These are phyloP conservation scores for Pammene aurita DNA, from an alignment of 2,888 invertebrate species.

Conservation along the genomic window DNA sequence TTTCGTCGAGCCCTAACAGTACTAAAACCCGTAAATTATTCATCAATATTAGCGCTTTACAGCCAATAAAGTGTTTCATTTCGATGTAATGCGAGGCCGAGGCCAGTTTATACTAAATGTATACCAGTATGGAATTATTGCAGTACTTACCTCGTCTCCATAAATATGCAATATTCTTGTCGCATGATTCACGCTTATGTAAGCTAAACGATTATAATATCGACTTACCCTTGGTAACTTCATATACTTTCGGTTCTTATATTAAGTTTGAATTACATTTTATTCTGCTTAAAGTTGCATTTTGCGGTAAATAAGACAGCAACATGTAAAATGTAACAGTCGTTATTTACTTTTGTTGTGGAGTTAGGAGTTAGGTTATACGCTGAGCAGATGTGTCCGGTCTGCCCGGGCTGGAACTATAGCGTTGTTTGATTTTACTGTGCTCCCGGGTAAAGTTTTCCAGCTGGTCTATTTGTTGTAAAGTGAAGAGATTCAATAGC, in stretches of 20 bases:
- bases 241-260: background rate
- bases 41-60: conserved; percentile 23
- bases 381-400: conserved; percentile 22
- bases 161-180: conserved; percentile 40
- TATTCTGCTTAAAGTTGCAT: background rate
- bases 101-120: conserved; percentile 31
- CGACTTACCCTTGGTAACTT: background rate
- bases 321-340: background rate
- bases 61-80: conserved; percentile 32
- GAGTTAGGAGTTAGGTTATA: conserved; percentile 20
- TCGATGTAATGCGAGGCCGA: conserved; percentile 18
- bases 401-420: conserved; percentile 8
- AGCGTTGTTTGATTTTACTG: too few relatives aligned
- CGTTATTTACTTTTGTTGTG: conserved; percentile 29
- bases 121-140: conserved; percentile 36
- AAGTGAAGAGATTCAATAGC: background rate
- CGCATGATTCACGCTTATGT: conserved; percentile 39
- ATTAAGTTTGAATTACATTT: background rate
- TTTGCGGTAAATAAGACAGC: background rate
- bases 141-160: conserved; percentile 32
- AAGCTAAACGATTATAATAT: conserved; percentile 30
- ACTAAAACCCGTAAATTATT: conserved; percentile 24
- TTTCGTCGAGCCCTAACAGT: background rate
- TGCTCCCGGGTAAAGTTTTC: conserved; percentile 20
- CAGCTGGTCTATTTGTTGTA: conserved; percentile 1